These are phyloP conservation scores for Trisateles emortualis DNA, from an alignment of 2,888 invertebrate species.

Conservation along the genomic window DNA sequence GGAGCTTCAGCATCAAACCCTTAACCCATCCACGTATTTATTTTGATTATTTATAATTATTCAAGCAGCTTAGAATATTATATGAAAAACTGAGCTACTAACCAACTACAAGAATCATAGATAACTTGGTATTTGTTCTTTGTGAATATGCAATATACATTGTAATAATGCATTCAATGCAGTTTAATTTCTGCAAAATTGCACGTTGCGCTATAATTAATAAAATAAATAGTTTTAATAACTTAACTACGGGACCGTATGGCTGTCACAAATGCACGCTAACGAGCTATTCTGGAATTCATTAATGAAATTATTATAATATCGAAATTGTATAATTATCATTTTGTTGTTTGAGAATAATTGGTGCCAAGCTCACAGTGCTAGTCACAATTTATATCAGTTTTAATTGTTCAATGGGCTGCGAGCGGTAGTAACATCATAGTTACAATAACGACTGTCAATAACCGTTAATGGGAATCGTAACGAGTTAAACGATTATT, in stretches of 20 bases:
- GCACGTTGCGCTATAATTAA: neutral
- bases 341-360: slow-evolving; percentile 42
- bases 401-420: slow-evolving; percentile 41
- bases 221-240: slow-evolving; percentile 12
- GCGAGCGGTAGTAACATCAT: slow-evolving; percentile 29
- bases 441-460: slow-evolving; percentile 36
- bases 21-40: too few species aligned
- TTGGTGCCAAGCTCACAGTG: slow-evolving; percentile 17
- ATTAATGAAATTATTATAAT: slow-evolving; percentile 62
- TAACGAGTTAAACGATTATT: slow-evolving; percentile 42
- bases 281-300: slow-evolving; percentile 55
- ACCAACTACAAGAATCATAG: too few species aligned
- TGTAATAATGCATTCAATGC: too few species aligned
- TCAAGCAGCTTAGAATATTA: too few species aligned
- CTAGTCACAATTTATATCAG: slow-evolving; percentile 35
- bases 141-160: too few species aligned
- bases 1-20: too few species aligned
- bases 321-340: slow-evolving; percentile 44
- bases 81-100: too few species aligned
- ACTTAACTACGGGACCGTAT: neutral
- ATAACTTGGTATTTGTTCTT: too few species aligned
- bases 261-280: slow-evolving; percentile 40
- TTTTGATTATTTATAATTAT: too few species aligned
- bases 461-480: slow-evolving; percentile 42
- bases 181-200: neutral